Base-by-base conservation (phyloP, 2,888 invertebrate genomes). In the Ceraclea dissimilis region DNA sequence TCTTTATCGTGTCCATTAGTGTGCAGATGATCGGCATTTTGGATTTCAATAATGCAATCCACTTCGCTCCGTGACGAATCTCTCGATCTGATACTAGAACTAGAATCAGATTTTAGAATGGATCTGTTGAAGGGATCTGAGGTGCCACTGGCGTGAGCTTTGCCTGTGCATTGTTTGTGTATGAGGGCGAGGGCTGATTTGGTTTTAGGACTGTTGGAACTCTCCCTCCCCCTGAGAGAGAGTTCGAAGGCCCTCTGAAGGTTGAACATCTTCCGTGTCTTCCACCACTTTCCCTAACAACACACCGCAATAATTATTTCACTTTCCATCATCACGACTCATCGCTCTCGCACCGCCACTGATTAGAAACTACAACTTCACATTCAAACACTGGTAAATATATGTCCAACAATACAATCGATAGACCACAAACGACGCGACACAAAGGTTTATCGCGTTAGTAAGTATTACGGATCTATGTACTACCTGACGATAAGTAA, bases 91-190 rank as follows among this genome's bases (percentile, higher is more conserved):
- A 77, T 65, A 63, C 76, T 74, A 51, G 71, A 69, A 66, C 71
- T 76, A 2, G 78, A 76, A 62, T 75, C 77, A 1, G 75, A 75
- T 67, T 75, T 78, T 13, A 71, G 69, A 13, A 79, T 69, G 50
- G 71, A 70, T 63, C 73, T 72, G 55, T 73, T 71, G 44, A 68
- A 68, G 51, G 76, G 72, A 63, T 83, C 82, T 2, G 72, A 71
- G 64, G 83, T 83, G 50, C 88, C 88, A 63, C 84, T 82, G 11
- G 87, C 89, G 67, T 90, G 90, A 1, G 86, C 82, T 66, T 84
- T 83, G 26, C 90, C 90, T 31, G 83, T 85, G 69, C 90, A 90
- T 53, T 83, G 83, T 65, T 82, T 82, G 68, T 89, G 89, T 58
- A 81, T 79, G 66, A 81, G 79, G 63, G 78, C 77, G 60, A 79